Conservation (phyloP, 2,888 invertebrate genomes). For the Drosophila atripex region DNA sequence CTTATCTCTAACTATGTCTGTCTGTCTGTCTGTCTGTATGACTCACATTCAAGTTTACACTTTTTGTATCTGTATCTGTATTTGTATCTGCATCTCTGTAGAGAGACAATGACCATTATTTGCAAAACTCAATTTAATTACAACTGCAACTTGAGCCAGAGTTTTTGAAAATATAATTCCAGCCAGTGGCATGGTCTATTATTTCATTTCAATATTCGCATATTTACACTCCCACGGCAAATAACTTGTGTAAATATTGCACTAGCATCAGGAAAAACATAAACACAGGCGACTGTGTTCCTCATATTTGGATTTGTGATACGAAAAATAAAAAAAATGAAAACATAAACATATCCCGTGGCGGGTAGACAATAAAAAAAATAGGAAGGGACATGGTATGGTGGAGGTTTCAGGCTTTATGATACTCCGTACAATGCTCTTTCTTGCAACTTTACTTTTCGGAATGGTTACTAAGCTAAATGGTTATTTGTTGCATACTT, state of each 20-base stretch:
- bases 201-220: constrained; percentile 37
- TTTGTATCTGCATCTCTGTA: too few relatives aligned
- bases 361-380: not conserved
- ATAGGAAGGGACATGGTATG: too few relatives aligned
- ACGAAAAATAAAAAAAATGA: constrained; percentile 21
- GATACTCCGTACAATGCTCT: too few relatives aligned
- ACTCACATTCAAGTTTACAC: constrained; percentile 17
- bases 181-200: not conserved
- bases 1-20: constrained; percentile 13
- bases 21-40: not conserved
- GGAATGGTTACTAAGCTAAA: too few relatives aligned
- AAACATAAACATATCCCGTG: not conserved
- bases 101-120: too few relatives aligned
- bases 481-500: too few relatives aligned
- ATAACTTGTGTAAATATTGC: constrained; percentile 45
- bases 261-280: constrained; percentile 27
- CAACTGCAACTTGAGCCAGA: not conserved
- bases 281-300: constrained; percentile 6
- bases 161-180: constrained; percentile 10
- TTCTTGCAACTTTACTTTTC: too few relatives aligned
- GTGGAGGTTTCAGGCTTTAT: too few relatives aligned
- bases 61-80: constrained; percentile 12
- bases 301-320: constrained; percentile 38
- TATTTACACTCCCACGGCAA: constrained; percentile 35
- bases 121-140: not conserved